phyloP scores from a whole-genome alignment of 2,888 invertebrate species.

The Sphaeridia pumilis region DNA sequence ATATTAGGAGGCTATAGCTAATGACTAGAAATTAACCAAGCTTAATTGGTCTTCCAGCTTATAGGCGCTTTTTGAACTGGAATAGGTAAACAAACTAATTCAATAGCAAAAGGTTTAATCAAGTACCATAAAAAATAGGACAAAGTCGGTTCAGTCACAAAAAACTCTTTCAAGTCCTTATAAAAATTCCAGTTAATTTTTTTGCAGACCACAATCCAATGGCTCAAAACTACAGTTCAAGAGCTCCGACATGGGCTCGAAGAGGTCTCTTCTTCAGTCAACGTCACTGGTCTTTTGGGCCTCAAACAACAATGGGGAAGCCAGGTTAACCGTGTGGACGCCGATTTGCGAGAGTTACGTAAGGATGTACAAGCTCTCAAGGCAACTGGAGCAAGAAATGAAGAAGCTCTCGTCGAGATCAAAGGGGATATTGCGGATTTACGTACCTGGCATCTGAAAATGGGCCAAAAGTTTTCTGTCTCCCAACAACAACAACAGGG shows the following conservation, averaged over 20 bases:
- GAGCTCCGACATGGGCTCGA: constrained; percentile 23
- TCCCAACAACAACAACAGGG: background rate
- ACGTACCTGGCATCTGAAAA: constrained; percentile 31
- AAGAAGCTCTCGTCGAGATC: constrained; percentile 23
- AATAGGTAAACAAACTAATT: too few relatives aligned
- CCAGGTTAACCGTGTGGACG: constrained; percentile 16
- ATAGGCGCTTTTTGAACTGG: too few relatives aligned
- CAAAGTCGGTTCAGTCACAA: too few relatives aligned
- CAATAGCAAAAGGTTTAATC: too few relatives aligned
- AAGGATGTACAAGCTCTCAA: constrained; percentile 22
- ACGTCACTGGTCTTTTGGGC: constrained; percentile 24
- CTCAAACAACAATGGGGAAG: constrained; percentile 20
- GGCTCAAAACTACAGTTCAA: constrained; percentile 23
- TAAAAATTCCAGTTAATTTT: too few relatives aligned
- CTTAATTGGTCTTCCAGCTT: too few relatives aligned
- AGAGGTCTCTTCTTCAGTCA: constrained; percentile 24
- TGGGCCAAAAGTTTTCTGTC: constrained; percentile 25
- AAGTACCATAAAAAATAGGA: too few relatives aligned
- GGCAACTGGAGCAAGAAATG: constrained; percentile 18
- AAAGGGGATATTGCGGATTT: constrained; percentile 26
- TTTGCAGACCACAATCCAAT: constrained; percentile 23
- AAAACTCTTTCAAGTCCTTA: too few relatives aligned
- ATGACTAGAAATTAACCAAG: too few relatives aligned
- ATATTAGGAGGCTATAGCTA: too few relatives aligned
- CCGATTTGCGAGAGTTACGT: constrained; percentile 20